Evolutionary conservation across 2,797 vertebrate genomes (phyloP), one percentile per base, ranked within the genome.

Genomic region (Orestias chungarensis): DNA sequence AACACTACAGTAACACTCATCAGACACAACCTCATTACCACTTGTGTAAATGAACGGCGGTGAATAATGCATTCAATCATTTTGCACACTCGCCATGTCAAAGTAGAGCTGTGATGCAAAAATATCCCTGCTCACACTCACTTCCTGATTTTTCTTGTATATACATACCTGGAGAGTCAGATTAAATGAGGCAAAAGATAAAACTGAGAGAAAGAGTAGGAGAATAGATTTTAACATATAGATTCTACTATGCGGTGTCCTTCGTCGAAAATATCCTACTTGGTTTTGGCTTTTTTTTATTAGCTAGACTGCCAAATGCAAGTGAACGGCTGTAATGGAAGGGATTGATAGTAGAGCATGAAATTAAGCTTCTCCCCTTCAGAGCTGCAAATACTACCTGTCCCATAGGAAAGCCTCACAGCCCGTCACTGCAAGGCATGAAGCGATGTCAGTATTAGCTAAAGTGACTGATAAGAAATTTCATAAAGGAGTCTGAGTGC

Each of bases 161-260:
- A 90, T 88, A 87, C 88, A 89, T 85, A 86, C 82, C 85, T 86
- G 87, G 88, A 84, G 83, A 66, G 75, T 57, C 71, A 89, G 80
- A 79, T 86, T 76, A 74, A 84, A 70, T 73, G 81, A 70, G 74
- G 47, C 43, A 80, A 38, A 4, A 38, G 49, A 85, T 76, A 80
- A 74, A 84, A n/a, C n/a, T n/a, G n/a, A n/a, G n/a, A 12, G 10
- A 83, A 62, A 57, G 57, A 73, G 71, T 54, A 7, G 20, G 0
- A 76, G 69, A 75, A 75, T 68, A 31, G 70, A 71, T 75, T 74
- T 87, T 82, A 54, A 83, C 76, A 74, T 75, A 76, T 74, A 86
- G 85, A 68, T 74, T 82, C 76, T 86, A 47, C 38, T 52, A 70
- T 23, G 10, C 75, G 43, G 64, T 33, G 31, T 66, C 80, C 84